A percentile compares a stretch with the other conserved stretches of the same genome.
Evolutionary conservation across 2,888 invertebrate species (phyloP).

Genomic region (Anthophora plumipes): DNA sequence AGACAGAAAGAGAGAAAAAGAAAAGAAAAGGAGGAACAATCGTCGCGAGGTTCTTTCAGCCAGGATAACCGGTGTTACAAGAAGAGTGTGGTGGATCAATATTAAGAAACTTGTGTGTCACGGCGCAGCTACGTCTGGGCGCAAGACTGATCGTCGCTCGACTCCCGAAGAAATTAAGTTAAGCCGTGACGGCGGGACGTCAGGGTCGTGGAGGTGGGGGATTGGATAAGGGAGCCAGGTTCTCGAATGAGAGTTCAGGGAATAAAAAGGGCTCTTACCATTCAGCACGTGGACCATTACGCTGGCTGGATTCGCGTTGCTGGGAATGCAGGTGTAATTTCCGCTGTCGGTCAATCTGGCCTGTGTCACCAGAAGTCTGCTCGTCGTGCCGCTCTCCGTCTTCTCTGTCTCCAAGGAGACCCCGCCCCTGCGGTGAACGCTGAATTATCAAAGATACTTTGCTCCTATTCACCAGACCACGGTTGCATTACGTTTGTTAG

Average conservation of each 20-base stretch:
- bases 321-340: slow-evolving; percentile 95
- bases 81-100: slow-evolving; percentile 57
- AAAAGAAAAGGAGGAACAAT: slow-evolving; percentile 1
- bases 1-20: no score
- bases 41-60: neutral
- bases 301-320: slow-evolving; percentile 85
- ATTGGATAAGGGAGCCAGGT: no score
- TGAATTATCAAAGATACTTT: slow-evolving; percentile 83
- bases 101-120: slow-evolving; percentile 63
- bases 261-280: slow-evolving; percentile 77
- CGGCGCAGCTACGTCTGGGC: slow-evolving; percentile 58
- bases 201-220: neutral
- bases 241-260: slow-evolving; percentile 16
- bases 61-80: slow-evolving; percentile 52
- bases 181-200: slow-evolving; percentile 12
- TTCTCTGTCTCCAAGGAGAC: slow-evolving; percentile 95
- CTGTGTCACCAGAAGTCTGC: slow-evolving; percentile 92
- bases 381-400: slow-evolving; percentile 92
- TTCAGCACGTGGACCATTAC: slow-evolving; percentile 84
- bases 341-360: slow-evolving; percentile 94
- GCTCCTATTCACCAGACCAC: slow-evolving; percentile 63
- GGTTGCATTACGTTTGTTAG: slow-evolving; percentile 50
- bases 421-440: slow-evolving; percentile 90
- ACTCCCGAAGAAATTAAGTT: slow-evolving; percentile 56
- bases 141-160: slow-evolving; percentile 61